Base-by-base conservation (phyloP, 2,888 invertebrate genomes). In the Epirrhoe tristata region DNA sequence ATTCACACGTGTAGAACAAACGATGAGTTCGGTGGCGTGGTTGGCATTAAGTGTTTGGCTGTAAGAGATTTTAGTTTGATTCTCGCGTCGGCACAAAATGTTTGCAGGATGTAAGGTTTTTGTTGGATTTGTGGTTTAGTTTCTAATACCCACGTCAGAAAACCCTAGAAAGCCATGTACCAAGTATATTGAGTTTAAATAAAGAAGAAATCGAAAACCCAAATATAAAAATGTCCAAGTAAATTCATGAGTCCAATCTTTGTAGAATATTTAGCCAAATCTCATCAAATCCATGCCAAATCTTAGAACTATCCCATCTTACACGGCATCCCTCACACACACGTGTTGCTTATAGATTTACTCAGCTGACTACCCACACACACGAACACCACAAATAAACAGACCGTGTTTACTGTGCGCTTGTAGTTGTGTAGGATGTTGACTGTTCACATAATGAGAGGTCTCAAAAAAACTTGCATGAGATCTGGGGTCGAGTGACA, bases 281-380 rank as follows among this genome's bases (percentile, higher is more conserved):
- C 58, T 59, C 56, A 67, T 64, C 32, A 52, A 17, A 52, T 16
- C 55, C 58, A 69, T 68, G 59, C 57, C 48, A 58, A 64, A 72
- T 66, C 66, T 70, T 58, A 64, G 56, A 71, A 53, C 36, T 60
- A 69, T 69, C 59, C 64, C 58, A 71, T 69, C 74, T 69, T 73
- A 68, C 69, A 58, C 48, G 58, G 58, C 64, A 58, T 58, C 70
- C 56, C 70, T 63, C 61, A 79, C 78, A 76, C 75, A 72, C 74
- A 83, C 81, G 81, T 81, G 82, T 83, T 82, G 80, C 81, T 76
- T 72, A 79, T 78, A 70, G 79, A 82, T 82, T 79, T 80, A 82
- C 86, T 81, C 90, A 91, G 90, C 91, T 90, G 90, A 89, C 87
- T 86, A 84, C 89, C 58, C 87, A 86, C 88, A 89, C 90, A 83